These are phyloP conservation scores for Lepas anatifera DNA, from an alignment of 2,888 invertebrate species.

Conservation along the genomic window DNA sequence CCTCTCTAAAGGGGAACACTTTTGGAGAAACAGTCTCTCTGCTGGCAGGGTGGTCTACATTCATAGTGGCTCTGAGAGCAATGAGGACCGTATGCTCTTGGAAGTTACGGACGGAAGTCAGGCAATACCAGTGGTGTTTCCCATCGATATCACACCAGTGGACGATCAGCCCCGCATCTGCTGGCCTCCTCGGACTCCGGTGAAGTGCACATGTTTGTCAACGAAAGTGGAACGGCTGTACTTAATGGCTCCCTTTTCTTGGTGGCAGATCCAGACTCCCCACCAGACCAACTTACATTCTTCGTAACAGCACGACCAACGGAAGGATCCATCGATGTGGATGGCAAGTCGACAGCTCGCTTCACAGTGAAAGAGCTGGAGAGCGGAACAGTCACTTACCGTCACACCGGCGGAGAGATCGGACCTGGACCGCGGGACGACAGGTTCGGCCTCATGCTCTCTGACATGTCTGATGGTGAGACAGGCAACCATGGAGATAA, in stretches of 20 bases:
- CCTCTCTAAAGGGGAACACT: conserved; percentile 29
- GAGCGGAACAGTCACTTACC: conserved; percentile 29
- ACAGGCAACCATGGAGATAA: conserved; percentile 29
- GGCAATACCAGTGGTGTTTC: conserved; percentile 30
- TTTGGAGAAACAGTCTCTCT: conserved; percentile 29
- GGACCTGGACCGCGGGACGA: conserved; percentile 29
- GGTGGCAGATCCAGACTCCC: conserved; percentile 32
- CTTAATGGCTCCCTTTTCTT: conserved; percentile 29
- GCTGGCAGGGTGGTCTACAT: conserved; percentile 30
- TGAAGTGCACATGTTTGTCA: conserved; percentile 27
- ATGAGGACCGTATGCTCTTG: conserved; percentile 30
- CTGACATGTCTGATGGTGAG: conserved; percentile 29
- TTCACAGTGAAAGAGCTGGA: conserved; percentile 32
- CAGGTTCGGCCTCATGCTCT: conserved; percentile 30
- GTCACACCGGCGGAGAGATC: conserved; percentile 32
- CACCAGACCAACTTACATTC: conserved; percentile 28
- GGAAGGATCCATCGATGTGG: conserved; percentile 29
- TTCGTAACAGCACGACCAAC: conserved; percentile 29
- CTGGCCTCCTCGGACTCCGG: conserved; percentile 27
- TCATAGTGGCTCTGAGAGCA: conserved; percentile 27
- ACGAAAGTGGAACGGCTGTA: conserved; percentile 30
- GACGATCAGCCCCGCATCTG: conserved; percentile 17
- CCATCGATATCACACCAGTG: conserved; percentile 28
- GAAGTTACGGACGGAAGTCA: conserved; percentile 35
- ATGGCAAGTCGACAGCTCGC: conserved; percentile 27